Conservation (phyloP, 2,888 invertebrate species). For the Tineola bisselliella region DNA sequence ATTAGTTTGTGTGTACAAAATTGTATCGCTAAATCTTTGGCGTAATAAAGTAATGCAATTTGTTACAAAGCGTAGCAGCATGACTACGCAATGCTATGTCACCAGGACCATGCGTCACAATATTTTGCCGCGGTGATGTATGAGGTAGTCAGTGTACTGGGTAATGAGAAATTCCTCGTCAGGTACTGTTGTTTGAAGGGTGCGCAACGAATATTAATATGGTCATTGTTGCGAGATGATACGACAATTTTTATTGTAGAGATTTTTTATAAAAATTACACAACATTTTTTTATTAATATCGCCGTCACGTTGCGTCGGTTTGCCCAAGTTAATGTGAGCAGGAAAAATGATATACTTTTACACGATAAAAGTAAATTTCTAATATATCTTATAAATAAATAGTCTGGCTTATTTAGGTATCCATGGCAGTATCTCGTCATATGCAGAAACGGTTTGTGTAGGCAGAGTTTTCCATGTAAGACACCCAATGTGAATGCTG, state of each 20-base stretch:
- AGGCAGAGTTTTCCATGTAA: too few relatives aligned
- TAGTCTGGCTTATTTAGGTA: too few relatives aligned
- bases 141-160: constrained; percentile 1
- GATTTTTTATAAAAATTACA: background rate
- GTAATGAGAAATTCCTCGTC: constrained; percentile 14
- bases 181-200: constrained; percentile 9
- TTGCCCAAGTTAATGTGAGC: background rate
- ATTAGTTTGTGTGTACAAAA: background rate
- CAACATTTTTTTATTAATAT: background rate
- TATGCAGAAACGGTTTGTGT: too few relatives aligned
- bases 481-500: too few relatives aligned
- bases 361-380: too few relatives aligned
- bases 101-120: constrained; percentile 10
- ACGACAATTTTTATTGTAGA: background rate
- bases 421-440: too few relatives aligned
- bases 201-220: constrained; percentile 3
- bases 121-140: constrained; percentile 11
- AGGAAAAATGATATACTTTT: too few relatives aligned
- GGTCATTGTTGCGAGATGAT: constrained; percentile 2
- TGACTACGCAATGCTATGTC: constrained; percentile 1
- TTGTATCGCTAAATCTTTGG: background rate
- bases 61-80: background rate
- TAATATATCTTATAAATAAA: too few relatives aligned
- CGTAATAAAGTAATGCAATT: background rate
- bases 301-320: background rate